Base-by-base conservation (phyloP, 2,113 vertebrate species). In the Origma solitaria region DNA sequence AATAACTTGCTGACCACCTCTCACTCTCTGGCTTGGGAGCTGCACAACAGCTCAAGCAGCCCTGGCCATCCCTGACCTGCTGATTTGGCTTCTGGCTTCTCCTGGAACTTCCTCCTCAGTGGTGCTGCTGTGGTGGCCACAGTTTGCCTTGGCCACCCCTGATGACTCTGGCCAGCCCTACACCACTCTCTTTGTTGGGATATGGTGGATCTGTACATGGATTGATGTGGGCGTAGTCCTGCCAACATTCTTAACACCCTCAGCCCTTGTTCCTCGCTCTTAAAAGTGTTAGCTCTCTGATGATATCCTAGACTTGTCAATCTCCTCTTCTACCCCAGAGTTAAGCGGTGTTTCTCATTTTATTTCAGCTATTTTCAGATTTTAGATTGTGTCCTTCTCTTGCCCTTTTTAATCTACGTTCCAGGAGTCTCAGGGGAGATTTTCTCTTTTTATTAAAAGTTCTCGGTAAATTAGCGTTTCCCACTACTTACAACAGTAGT, bases 191-290 rank as follows among this genome's bases (percentile, higher is more conserved):
- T 44, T 51, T 45, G 8, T 8, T 18, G 30, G 7, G 9, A 3
- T 28, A 12, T 1, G 0, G 38, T 45, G 9, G 7, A 7, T 58
- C 30, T 38, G 11, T 20, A 19, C 0, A 0, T 11, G 1, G 4
- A 27, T 5, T 47, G 28, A 47, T 12, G 15, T 0, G 1, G 16
- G 11, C 42, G 31, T 8, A 24, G 24, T 47, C 16, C 62, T 62
- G 16, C 35, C 1, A 3, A 7, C 15, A 6, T 37, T 31, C 7
- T 28, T 13, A 31, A 30, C 37, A 45, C 3, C 13, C 37, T 37
- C 50, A 30, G 2, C 13, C 38, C 19, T 44, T 2, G 2, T 7
- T 77, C 30, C 28, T 1, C 1, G 9, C 25, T 33, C 40, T 47
- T 33, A 38, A 37, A 15, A 40, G 13, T 8, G 1, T 31, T 31